These are phyloP conservation scores for Blastobasis adustella DNA, from an alignment of 2,888 invertebrate species.

Conservation along the genomic window DNA sequence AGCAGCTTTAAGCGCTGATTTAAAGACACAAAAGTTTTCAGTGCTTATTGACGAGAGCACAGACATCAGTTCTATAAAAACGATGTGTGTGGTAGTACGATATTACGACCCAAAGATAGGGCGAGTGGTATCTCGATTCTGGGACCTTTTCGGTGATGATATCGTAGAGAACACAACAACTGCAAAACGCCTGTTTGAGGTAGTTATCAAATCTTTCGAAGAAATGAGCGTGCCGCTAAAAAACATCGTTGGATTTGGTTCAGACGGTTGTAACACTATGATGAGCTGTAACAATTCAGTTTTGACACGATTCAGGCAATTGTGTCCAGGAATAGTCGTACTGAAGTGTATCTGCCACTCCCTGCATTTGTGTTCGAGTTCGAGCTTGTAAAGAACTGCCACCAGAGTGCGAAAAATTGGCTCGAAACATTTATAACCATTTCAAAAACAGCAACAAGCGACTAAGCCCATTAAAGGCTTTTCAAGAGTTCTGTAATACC, in stretches of 20 bases:
- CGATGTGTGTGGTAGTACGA: conserved; percentile 8
- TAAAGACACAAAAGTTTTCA: conserved; percentile 11
- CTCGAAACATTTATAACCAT: conserved; percentile 22
- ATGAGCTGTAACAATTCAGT: conserved; percentile 16
- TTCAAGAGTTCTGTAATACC: conserved; percentile 1
- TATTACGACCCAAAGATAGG: conserved; percentile 7
- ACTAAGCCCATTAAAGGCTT: background rate
- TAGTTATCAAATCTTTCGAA: conserved; percentile 12
- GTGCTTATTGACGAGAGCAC: conserved; percentile 11
- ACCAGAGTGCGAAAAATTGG: conserved; percentile 22
- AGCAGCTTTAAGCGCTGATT: conserved; percentile 8
- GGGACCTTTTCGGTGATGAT: conserved; percentile 7
- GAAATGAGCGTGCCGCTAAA: conserved; percentile 9
- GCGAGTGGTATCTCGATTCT: conserved; percentile 8
- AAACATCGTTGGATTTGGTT: conserved; percentile 14
- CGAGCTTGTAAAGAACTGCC: conserved; percentile 27
- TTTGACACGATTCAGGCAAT: conserved; percentile 8
- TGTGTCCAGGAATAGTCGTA: conserved; percentile 1
- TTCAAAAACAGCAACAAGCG: conserved; percentile 10
- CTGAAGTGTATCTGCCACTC: conserved; percentile 30
- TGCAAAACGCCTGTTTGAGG: conserved; percentile 10
- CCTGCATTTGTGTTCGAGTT: conserved; percentile 27
- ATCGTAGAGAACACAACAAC: conserved; percentile 4
- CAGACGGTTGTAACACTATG: conserved; percentile 16
- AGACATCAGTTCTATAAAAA: conserved; percentile 7